Evolutionary conservation across 2,113 vertebrate species (phyloP).

Genomic region (Puffinus mauretanicus): DNA sequence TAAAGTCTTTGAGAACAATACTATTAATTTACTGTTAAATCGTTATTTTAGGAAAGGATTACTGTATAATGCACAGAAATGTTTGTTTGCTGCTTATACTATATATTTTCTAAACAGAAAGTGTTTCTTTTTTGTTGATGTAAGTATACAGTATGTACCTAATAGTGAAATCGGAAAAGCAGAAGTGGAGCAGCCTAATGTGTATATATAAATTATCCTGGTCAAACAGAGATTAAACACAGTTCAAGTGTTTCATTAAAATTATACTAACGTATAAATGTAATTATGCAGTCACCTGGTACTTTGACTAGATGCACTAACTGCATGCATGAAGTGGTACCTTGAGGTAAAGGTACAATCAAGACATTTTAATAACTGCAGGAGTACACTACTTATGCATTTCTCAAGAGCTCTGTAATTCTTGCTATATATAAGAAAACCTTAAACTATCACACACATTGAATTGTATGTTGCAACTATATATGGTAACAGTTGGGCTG

Average conservation of each 20-base stretch:
- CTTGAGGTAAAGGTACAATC: background rate
- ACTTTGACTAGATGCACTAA: background rate
- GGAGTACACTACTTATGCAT: fast-evolving
- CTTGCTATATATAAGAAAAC: background rate
- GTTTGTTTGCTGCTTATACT: background rate
- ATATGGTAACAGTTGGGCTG: background rate
- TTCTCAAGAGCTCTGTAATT: background rate
- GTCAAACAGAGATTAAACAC: background rate
- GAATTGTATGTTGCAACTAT: background rate
- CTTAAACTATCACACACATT: background rate
- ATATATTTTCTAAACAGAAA: background rate
- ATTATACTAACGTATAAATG: background rate
- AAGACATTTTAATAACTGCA: background rate
- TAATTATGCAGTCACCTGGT: background rate
- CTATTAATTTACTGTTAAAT: background rate
- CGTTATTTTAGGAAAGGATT: background rate
- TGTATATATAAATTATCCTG: background rate
- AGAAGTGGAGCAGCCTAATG: background rate
- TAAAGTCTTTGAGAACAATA: background rate
- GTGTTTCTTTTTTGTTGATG: background rate
- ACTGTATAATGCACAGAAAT: background rate
- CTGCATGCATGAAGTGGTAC: background rate
- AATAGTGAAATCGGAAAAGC: background rate
- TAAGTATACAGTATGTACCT: background rate
- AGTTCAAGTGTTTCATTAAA: background rate